Percentiles rank a stretch among this genome's conserved stretches.
phyloP scores from a whole-genome alignment of 2,888 invertebrate genomes.

The Epirrita christyi region DNA sequence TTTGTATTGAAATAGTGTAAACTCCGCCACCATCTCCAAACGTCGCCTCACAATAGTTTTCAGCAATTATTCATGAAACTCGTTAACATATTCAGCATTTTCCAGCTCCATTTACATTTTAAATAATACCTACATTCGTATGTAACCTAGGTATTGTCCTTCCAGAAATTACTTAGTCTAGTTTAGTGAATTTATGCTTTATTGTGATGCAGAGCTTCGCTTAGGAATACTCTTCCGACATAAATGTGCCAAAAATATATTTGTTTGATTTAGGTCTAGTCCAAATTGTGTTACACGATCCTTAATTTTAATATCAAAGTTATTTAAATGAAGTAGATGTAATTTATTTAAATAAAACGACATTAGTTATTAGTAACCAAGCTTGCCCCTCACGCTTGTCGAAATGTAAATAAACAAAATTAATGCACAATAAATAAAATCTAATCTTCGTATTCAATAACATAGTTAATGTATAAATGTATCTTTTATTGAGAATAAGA shows the following conservation, averaged over 20 bases:
- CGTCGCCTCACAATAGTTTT: constrained; percentile 53
- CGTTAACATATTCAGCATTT: constrained; percentile 52
- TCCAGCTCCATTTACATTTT: constrained; percentile 58
- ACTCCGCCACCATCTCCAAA: constrained; percentile 22
- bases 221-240: constrained; percentile 47
- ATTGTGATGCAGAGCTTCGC: constrained; percentile 62
- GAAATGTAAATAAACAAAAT: constrained; percentile 71
- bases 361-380: constrained; percentile 50
- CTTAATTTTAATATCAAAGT: constrained; percentile 38
- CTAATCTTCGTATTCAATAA: constrained; percentile 59
- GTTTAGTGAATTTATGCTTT: constrained; percentile 41
- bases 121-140: constrained; percentile 51
- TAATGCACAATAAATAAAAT: constrained; percentile 67
- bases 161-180: constrained; percentile 50
- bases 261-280: constrained; percentile 30
- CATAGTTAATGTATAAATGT: constrained; percentile 69
- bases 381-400: constrained; percentile 80
- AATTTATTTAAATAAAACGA: constrained; percentile 32
- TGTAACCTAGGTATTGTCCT: constrained; percentile 48
- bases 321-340: constrained; percentile 41
- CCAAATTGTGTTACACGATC: constrained; percentile 39
- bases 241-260: constrained; percentile 63
- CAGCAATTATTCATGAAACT: constrained; percentile 57
- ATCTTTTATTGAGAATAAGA: constrained; percentile 77
- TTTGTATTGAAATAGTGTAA: constrained; percentile 21